Conservation (phyloP, 2,113 vertebrate species). For the Neogale vison region DNA sequence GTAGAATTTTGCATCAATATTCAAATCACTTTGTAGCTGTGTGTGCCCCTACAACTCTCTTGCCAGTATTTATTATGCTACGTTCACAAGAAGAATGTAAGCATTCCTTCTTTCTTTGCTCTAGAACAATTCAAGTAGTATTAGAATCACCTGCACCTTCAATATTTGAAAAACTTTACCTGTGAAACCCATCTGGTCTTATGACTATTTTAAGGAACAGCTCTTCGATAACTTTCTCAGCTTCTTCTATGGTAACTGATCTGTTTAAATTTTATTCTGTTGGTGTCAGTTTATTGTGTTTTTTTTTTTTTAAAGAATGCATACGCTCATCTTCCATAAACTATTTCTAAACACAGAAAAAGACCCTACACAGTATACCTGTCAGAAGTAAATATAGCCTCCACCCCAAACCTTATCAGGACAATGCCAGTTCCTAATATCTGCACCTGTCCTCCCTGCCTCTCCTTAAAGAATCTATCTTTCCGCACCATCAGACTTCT, state of each 20-base stretch:
- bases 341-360: conserved; percentile 55
- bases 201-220: conserved; percentile 15
- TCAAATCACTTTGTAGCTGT: neutral
- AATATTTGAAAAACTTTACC: conserved; percentile 23
- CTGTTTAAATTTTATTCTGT: conserved; percentile 46
- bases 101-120: neutral
- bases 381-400: conserved; percentile 17
- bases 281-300: neutral
- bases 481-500: neutral
- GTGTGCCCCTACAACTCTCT: neutral
- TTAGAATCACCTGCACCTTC: neutral
- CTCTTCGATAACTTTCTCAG: conserved; percentile 8
- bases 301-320: conserved; percentile 6
- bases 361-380: conserved; percentile 19
- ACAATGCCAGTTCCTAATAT: neutral
- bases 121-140: neutral
- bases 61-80: neutral
- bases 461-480: neutral
- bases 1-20: neutral
- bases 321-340: conserved; percentile 49
- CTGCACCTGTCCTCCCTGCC: neutral
- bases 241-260: conserved; percentile 35
- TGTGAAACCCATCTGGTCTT: conserved; percentile 11
- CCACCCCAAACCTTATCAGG: neutral
- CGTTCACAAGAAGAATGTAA: neutral